Evolutionary conservation across 2,113 vertebrate species (phyloP).

Genomic region (Sporophila hypoxantha): DNA sequence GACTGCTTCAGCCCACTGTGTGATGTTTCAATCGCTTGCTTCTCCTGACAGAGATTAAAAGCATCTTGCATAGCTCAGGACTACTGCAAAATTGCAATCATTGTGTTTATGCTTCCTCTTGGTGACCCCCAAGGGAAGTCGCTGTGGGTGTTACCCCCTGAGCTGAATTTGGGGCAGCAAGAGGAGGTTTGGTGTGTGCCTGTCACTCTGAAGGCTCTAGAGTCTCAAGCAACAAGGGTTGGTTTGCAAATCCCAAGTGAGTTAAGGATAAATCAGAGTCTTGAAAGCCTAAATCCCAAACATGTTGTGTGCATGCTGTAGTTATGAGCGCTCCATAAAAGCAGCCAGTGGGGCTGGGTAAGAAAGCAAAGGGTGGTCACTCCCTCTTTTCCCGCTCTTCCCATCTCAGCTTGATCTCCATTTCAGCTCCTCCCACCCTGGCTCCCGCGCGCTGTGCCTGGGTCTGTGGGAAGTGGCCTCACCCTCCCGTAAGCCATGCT

Average conservation of each 20-base stretch:
- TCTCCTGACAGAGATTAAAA: background rate
- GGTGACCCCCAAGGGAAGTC: background rate
- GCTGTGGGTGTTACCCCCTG: background rate
- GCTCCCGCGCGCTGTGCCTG: fast-evolving
- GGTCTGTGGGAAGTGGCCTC: background rate
- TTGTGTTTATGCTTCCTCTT: background rate
- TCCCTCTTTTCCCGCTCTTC: fast-evolving
- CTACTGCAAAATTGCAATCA: background rate
- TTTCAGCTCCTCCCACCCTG: background rate
- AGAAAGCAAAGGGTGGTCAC: background rate
- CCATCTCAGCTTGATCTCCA: fast-evolving
- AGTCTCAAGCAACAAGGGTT: background rate
- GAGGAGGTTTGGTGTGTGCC: background rate
- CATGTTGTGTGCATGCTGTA: fast-evolving
- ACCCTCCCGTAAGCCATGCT: background rate
- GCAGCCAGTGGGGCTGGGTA: background rate
- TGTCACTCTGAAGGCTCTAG: fast-evolving
- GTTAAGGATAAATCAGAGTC: background rate
- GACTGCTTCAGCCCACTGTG: background rate
- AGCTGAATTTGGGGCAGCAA: background rate
- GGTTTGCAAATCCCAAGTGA: background rate
- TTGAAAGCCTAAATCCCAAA: background rate
- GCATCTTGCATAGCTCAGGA: background rate
- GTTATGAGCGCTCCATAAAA: background rate
- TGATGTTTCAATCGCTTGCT: background rate